Percentiles rank a stretch among this genome's conserved stretches.
Evolutionary conservation across 2,888 invertebrate genomes (phyloP).

Genomic region (Yponomeuta cagnagella): DNA sequence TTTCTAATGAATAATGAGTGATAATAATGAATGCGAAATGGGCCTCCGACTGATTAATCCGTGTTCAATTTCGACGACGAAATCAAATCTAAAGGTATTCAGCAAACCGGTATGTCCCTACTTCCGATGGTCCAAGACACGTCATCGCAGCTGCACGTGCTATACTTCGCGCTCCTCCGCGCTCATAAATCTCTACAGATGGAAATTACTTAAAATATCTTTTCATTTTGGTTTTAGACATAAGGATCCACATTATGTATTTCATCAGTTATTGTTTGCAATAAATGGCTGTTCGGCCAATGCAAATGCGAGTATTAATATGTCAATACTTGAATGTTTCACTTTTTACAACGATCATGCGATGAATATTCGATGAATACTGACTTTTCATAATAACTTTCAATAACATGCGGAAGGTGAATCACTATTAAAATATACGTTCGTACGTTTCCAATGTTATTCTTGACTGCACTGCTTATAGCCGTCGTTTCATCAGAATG

Average conservation of each 20-base stretch:
- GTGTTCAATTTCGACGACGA: too few relatives aligned
- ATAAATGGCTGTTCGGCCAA: too few relatives aligned
- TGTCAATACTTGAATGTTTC: too few relatives aligned
- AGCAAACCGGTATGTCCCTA: conserved; percentile 43
- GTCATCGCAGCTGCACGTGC: neutral
- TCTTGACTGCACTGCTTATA: neutral
- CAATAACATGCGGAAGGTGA: neutral
- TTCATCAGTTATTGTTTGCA: too few relatives aligned
- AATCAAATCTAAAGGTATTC: conserved; percentile 40
- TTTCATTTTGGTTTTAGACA: too few relatives aligned
- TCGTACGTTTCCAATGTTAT: neutral
- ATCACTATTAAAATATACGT: neutral
- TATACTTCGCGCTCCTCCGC: neutral
- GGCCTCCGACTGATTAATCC: too few relatives aligned
- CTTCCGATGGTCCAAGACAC: conserved; percentile 39
- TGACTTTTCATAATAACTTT: neutral
- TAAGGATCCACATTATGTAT: too few relatives aligned
- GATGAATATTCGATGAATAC: neutral
- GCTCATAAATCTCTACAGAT: neutral
- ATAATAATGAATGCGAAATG: too few relatives aligned
- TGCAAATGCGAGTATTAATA: too few relatives aligned
- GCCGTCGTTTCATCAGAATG: conserved; percentile 11
- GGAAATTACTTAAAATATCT: neutral
- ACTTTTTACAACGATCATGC: too few relatives aligned
- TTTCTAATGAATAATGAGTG: too few relatives aligned